These are phyloP conservation scores for Phylloscopus trochilus DNA, from an alignment of 2,113 vertebrate genomes.

Conservation along the genomic window DNA sequence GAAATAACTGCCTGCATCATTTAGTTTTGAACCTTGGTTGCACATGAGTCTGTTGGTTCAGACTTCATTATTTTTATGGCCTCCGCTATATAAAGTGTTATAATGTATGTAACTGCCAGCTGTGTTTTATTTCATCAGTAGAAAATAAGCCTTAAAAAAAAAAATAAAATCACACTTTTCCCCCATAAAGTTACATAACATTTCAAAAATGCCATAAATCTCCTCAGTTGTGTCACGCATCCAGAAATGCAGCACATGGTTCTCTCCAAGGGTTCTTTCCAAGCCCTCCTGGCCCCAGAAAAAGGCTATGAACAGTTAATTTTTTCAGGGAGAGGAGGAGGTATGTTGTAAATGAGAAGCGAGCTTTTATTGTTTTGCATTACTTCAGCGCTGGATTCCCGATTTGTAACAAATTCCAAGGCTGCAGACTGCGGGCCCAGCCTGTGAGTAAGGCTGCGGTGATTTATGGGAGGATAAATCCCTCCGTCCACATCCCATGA, in stretches of 20 bases:
- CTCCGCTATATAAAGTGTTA: neutral
- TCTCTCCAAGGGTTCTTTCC: neutral
- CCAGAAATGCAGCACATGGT: neutral
- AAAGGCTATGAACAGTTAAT: slow-evolving; percentile 4
- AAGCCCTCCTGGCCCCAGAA: neutral
- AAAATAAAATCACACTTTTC: neutral
- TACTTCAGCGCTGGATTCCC: slow-evolving; percentile 70
- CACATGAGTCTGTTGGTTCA: neutral
- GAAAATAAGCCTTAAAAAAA: neutral
- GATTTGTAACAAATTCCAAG: slow-evolving; percentile 74
- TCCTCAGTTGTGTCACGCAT: neutral
- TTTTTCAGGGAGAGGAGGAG: neutral
- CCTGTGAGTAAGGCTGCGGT: slow-evolving; percentile 75
- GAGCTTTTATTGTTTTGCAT: slow-evolving; percentile 66
- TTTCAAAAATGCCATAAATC: neutral
- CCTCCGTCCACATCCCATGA: slow-evolving; percentile 80
- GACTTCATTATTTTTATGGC: slow-evolving; percentile 27
- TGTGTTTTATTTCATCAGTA: slow-evolving; percentile 25
- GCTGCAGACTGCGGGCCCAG: slow-evolving; percentile 71
- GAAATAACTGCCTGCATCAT: neutral
- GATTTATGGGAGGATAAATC: slow-evolving; percentile 83
- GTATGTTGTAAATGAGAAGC: neutral
- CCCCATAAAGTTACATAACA: neutral
- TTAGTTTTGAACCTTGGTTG: neutral
- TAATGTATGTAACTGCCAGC: neutral